Conservation (phyloP, 1,140 invertebrate species). For the Nasonia vitripennis region DNA sequence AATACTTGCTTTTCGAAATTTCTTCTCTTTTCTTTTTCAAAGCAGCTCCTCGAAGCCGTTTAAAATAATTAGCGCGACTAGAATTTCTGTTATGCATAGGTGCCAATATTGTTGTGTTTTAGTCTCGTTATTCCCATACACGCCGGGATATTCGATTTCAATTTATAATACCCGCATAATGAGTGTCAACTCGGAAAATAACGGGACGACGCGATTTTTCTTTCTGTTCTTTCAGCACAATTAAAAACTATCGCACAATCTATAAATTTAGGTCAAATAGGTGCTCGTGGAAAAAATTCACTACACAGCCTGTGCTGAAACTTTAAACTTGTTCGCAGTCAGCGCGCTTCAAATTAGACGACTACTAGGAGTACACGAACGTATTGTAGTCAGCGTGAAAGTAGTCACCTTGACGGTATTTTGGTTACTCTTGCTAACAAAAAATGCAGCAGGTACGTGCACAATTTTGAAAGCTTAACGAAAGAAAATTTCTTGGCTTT, state of each 20-base stretch:
- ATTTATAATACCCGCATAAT: neutral
- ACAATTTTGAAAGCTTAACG: neutral
- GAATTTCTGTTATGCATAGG: neutral
- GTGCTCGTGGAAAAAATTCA: conserved; percentile 30
- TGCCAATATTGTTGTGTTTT: neutral
- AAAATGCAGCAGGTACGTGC: neutral
- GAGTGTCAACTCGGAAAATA: neutral
- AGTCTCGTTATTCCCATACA: neutral
- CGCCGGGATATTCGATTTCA: neutral
- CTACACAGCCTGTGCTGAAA: neutral
- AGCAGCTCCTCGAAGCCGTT: neutral
- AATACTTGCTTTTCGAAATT: no score
- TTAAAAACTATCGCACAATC: neutral
- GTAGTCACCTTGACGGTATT: neutral
- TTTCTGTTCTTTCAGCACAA: neutral
- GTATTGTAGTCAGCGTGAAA: neutral
- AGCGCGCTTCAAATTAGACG: neutral
- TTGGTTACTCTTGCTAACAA: neutral
- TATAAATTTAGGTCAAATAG: conserved; percentile 3
- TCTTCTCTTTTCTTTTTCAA: no score
- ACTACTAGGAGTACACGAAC: neutral
- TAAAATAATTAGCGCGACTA: neutral
- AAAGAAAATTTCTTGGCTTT: neutral
- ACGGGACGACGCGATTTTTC: neutral
- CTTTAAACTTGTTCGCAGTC: conserved; percentile 20